Percentiles rank a stretch among this genome's conserved stretches.
These are phyloP conservation scores for Anabas testudineus DNA, from an alignment of 2,797 vertebrate genomes.

Conservation along the genomic window DNA sequence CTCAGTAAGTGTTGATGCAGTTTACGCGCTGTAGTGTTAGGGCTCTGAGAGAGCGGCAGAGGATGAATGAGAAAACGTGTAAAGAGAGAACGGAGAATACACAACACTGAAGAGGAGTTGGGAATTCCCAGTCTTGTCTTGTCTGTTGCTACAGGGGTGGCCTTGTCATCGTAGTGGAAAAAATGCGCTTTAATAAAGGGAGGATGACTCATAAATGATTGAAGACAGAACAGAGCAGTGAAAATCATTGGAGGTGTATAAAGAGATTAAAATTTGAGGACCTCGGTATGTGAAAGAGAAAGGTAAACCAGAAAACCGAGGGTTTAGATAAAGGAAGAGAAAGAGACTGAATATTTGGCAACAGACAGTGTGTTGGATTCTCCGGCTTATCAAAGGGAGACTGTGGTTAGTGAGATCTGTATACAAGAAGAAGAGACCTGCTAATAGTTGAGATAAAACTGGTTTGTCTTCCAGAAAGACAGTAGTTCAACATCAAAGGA, in stretches of 20 bases:
- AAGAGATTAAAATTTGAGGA: constrained; percentile 2
- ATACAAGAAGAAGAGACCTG: constrained; percentile 2
- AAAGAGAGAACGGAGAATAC: constrained; percentile 10
- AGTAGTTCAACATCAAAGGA: constrained; percentile 42
- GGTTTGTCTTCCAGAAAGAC: constrained; percentile 58
- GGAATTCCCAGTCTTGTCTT: constrained; percentile 57
- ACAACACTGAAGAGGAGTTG: constrained; percentile 23
- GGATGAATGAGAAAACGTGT: constrained; percentile 16
- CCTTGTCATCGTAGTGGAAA: constrained; percentile 12
- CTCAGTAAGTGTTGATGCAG: too few species aligned
- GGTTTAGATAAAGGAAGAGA: constrained; percentile 33
- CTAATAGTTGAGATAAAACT: constrained; percentile 51
- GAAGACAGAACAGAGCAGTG: constrained; percentile 8
- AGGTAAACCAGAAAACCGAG: constrained; percentile 41
- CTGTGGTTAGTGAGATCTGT: constrained; percentile 46
- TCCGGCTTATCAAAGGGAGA: constrained; percentile 51
- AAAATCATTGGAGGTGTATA: constrained; percentile 3
- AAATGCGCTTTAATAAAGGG: constrained; percentile 34
- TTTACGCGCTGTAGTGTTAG: too few species aligned
- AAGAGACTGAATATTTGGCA: constrained; percentile 45
- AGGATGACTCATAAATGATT: constrained; percentile 24
- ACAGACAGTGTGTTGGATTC: constrained; percentile 30
- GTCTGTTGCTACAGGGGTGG: constrained; percentile 34
- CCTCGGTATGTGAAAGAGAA: constrained; percentile 28
- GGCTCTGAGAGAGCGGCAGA: background rate